A percentile compares a stretch with the other conserved stretches of the same genome.
Conservation (phyloP, 2,888 invertebrate species). For the Drosophila buzzatii region DNA sequence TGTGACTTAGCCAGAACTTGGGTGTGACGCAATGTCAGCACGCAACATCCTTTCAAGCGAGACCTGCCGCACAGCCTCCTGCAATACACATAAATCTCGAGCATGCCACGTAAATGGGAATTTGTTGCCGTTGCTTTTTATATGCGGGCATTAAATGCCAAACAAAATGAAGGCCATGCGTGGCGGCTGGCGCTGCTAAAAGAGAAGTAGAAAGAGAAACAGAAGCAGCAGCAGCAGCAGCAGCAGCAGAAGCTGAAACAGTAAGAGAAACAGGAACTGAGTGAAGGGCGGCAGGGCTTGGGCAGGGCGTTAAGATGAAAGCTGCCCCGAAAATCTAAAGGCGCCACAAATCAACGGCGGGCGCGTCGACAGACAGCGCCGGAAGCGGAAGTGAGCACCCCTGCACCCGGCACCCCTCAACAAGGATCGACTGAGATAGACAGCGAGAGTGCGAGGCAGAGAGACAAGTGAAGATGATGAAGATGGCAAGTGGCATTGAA, state of each 20-base stretch:
- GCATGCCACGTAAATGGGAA: slow-evolving; percentile 70
- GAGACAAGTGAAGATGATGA: slow-evolving; percentile 41
- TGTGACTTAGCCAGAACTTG: slow-evolving; percentile 31
- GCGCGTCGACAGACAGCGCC: slow-evolving; percentile 59
- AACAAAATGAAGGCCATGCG: slow-evolving; percentile 45
- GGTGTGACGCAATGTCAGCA: slow-evolving; percentile 60
- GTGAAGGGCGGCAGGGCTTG: background rate
- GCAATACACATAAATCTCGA: slow-evolving; percentile 65
- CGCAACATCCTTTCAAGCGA: slow-evolving; percentile 63
- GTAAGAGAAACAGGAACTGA: background rate
- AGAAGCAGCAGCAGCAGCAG: background rate
- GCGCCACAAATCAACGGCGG: slow-evolving; percentile 71
- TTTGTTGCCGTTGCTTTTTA: slow-evolving; percentile 65
- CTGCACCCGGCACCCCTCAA: background rate
- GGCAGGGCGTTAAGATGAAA: slow-evolving; percentile 30
- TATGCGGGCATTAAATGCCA: slow-evolving; percentile 69
- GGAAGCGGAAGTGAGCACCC: slow-evolving; percentile 69
- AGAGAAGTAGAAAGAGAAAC: background rate
- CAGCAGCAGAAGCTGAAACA: background rate
- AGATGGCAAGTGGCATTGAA: slow-evolving; percentile 43
- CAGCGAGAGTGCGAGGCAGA: background rate
- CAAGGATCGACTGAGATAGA: background rate
- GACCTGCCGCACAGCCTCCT: slow-evolving; percentile 2
- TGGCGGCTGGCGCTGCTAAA: background rate
- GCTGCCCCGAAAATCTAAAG: slow-evolving; percentile 49